Evolutionary conservation across 2,113 vertebrate genomes (phyloP).

Genomic region (Pseudorhombus dupliciocellatus): DNA sequence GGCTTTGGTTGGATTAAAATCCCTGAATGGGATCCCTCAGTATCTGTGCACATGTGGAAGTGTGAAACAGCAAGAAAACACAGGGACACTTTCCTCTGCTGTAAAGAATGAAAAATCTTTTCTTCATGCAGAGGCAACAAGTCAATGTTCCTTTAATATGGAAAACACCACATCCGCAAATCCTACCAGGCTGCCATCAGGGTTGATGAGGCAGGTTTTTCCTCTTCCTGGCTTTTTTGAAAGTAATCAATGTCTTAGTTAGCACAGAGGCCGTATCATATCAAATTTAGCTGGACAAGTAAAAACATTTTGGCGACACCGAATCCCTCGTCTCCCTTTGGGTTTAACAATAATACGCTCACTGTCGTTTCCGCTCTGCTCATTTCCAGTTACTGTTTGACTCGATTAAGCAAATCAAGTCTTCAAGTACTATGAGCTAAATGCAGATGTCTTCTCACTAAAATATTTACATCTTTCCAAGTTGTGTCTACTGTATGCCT

Average conservation of each 20-base stretch:
- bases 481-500: neutral
- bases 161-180: conserved; percentile 6
- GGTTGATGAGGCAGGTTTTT: conserved; percentile 13
- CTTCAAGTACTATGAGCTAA: neutral
- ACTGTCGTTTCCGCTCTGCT: conserved; percentile 4
- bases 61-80: no score
- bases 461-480: neutral
- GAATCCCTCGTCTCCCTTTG: conserved; percentile 11
- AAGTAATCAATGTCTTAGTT: conserved; percentile 22
- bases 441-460: neutral
- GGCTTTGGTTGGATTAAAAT: neutral
- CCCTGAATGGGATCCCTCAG: neutral
- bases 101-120: neutral
- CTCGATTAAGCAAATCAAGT: neutral
- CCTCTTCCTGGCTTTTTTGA: conserved; percentile 3
- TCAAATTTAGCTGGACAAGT: conserved; percentile 23
- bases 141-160: conserved; percentile 1
- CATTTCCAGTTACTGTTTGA: conserved; percentile 15
- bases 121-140: conserved; percentile 10
- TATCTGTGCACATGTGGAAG: neutral
- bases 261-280: conserved; percentile 31
- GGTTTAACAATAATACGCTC: conserved; percentile 3
- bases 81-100: neutral
- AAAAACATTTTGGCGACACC: conserved; percentile 16
- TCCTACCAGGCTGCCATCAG: neutral